Percentiles rank a stretch among this genome's conserved stretches.
phyloP scores from a whole-genome alignment of 2,888 invertebrate genomes.

The Ophraella communa region DNA sequence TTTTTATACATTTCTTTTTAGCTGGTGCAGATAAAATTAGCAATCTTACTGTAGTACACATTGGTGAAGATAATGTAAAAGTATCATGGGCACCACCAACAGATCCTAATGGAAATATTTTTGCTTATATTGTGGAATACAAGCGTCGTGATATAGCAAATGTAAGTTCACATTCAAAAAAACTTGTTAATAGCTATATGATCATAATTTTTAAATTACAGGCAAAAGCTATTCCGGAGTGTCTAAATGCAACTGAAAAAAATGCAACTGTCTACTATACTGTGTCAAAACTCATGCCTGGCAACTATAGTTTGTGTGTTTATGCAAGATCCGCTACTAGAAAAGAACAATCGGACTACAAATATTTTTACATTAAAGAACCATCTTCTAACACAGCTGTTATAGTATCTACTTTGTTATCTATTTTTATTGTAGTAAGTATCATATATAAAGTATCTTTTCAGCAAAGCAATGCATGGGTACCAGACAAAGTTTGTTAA shows the following conservation, averaged over 20 bases:
- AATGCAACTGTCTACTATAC: slow-evolving; percentile 51
- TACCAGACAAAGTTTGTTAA: no score
- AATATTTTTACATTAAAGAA: slow-evolving; percentile 70
- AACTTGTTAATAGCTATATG: not conserved
- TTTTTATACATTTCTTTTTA: no score
- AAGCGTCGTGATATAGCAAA: slow-evolving; percentile 71
- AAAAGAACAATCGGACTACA: slow-evolving; percentile 67
- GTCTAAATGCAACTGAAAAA: slow-evolving; percentile 64
- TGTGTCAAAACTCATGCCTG: slow-evolving; percentile 70
- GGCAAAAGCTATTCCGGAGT: slow-evolving; percentile 66
- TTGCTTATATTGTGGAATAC: slow-evolving; percentile 83
- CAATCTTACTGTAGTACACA: slow-evolving; percentile 62
- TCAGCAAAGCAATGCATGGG: no score
- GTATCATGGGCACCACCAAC: slow-evolving; percentile 82
- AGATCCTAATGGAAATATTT: slow-evolving; percentile 87
- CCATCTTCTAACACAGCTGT: slow-evolving; percentile 37
- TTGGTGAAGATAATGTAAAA: slow-evolving; percentile 66
- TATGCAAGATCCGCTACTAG: slow-evolving; percentile 81
- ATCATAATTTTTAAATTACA: slow-evolving; percentile 42
- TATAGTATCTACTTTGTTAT: slow-evolving; percentile 33
- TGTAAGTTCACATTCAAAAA: slow-evolving; percentile 59
- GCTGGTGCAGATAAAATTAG: slow-evolving; percentile 73
- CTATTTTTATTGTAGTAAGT: slow-evolving; percentile 39
- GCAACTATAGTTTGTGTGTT: slow-evolving; percentile 83
- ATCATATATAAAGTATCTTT: no score